Evolutionary conservation across 2,797 vertebrate genomes (phyloP), one percentile per base, ranked within the genome.

Genomic region (Poecilia velifera): DNA sequence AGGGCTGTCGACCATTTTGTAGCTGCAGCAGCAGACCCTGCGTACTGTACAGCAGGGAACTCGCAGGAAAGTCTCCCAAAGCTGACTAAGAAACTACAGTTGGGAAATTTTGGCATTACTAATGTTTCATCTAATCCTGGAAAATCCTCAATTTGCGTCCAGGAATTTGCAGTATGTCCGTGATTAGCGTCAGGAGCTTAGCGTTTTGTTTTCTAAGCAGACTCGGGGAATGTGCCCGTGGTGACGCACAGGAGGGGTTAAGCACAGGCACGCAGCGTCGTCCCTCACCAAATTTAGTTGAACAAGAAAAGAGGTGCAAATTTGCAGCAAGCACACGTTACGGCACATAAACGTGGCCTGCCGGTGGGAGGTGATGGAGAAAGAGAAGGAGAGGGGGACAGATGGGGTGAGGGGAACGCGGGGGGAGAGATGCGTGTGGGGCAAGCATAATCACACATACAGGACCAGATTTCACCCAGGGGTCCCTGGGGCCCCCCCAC

Each of bases 1-100:
- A 82, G 76, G 77, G 83, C 85, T 92, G 92, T 89, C 95, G 80
- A 94, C 96, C 95, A 96, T 96, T 95, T 96, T 96, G 93, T 96
- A 88, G 89, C 74, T 81, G 88, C 90, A 90, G 91, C 92, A 31
- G 34, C 34, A 86, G 83, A 84, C 57, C 75, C 68, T 77, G 79
- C 84, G 22, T 70, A 73, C 57, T 84, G 83, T 78, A 83, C 83
- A 84, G 75, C 87, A 73, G 72, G 84, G 28, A 83, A 64, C 57
- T 76, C 84, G 76, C 71, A 74, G 72, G 28, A 81, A 82, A 82
- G 28, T 31, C 82, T 72, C 41, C 57, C 74, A 53, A 83, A 36
- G 59, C 51, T 49, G 57, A 73, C 64, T 46, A 59, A 66, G 77
- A 82, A 82, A 73, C 70, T 84, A 73, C 80, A 80, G 73, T 82